Percentiles rank a stretch among this genome's conserved stretches.
These are phyloP conservation scores for Engraulis encrasicolus DNA, from an alignment of 2,113 vertebrate species.

Conservation along the genomic window DNA sequence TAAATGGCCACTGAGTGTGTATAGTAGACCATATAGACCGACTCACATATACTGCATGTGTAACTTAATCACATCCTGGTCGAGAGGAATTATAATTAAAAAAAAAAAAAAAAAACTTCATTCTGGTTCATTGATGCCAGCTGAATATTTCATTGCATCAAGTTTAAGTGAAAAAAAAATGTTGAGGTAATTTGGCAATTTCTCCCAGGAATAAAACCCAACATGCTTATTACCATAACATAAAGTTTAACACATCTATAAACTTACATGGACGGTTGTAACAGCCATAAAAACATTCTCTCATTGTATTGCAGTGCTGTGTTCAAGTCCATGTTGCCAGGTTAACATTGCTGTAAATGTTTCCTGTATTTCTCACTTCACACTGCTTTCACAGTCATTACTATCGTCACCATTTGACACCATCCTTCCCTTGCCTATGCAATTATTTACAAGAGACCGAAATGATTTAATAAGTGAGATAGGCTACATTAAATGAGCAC, in stretches of 20 bases:
- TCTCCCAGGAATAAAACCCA: neutral
- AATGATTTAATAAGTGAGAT: neutral
- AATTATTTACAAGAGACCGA: neutral
- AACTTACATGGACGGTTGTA: neutral
- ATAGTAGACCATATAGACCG: neutral
- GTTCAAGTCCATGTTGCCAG: neutral
- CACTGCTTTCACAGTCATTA: neutral
- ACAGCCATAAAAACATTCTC: neutral
- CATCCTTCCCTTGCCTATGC: neutral
- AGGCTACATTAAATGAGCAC: neutral
- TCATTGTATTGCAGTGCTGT: neutral
- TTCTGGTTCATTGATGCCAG: neutral
- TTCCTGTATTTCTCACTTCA: neutral
- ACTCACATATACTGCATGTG: neutral
- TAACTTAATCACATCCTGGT: conserved; percentile 13
- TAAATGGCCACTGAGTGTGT: neutral
- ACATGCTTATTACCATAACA: neutral
- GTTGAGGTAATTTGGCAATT: neutral
- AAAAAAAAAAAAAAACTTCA: too few species aligned
- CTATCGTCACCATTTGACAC: neutral
- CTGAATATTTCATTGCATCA: neutral
- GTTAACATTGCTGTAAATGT: neutral
- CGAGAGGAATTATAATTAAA: neutral
- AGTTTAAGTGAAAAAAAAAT: neutral
- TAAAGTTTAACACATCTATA: neutral